Percentiles rank a stretch among this genome's conserved stretches.
These are phyloP conservation scores for Otolemur crassicaudatus DNA, from an alignment of 2,797 vertebrate species.

Conservation along the genomic window DNA sequence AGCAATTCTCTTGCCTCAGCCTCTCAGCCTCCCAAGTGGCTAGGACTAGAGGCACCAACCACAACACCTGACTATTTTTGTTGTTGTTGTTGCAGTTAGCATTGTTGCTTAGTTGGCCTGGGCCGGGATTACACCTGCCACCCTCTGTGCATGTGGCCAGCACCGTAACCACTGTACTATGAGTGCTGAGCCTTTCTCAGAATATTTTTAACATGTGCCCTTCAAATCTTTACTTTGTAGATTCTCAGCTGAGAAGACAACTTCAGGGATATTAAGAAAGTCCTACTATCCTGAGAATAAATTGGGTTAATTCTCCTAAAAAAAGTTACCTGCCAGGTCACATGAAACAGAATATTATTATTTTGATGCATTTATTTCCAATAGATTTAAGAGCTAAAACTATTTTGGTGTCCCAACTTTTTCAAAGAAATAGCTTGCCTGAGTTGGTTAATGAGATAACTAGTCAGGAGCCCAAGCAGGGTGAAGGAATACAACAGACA, in stretches of 20 bases:
- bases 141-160: too few species aligned
- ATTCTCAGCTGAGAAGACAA: conserved; percentile 64
- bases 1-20: too few species aligned
- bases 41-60: too few species aligned
- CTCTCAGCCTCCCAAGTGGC: too few species aligned
- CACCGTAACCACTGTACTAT: too few species aligned
- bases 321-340: not conserved
- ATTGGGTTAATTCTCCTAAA: conserved; percentile 46
- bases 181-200: conserved; percentile 35
- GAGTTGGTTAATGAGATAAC: not conserved
- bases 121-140: too few species aligned
- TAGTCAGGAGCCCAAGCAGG: not conserved
- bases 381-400: not conserved
- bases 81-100: too few species aligned
- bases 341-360: not conserved
- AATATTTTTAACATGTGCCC: conserved; percentile 73
- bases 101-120: too few species aligned
- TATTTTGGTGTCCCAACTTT: not conserved
- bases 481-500: not conserved
- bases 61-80: too few species aligned
- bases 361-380: not conserved
- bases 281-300: conserved; percentile 59
- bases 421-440: not conserved
- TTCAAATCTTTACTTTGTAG: conserved; percentile 77
- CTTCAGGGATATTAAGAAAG: conserved; percentile 59